Base-by-base conservation (phyloP, 2,113 vertebrate species). In the Paracanthobrama guichenoti region DNA sequence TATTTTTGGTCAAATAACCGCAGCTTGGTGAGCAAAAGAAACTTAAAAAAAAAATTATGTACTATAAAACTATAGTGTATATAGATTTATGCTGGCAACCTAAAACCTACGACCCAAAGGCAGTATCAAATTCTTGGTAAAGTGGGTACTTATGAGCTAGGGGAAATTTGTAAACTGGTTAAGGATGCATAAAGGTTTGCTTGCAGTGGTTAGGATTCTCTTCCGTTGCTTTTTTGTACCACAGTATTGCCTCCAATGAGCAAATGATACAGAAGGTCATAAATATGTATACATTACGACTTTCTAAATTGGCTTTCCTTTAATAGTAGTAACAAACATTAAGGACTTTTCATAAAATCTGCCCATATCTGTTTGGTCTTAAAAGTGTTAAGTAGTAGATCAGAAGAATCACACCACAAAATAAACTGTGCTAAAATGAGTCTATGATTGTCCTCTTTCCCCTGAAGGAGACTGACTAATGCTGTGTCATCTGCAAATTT, bases 401-500 rank as follows among this genome's bases (percentile, higher is more conserved):
- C 39, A 72, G 39, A 71, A n/a, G 39, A 20, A 72, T 72, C 22
- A 14, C 22, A 72, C 12, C 69, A 73, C 6, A 12, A 48, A 73
- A 44, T 73, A 73, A 48, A 73, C 22, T 72, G 67, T 22, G 1
- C 5, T 48, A 73, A 48, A 42, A 48, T 48, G n/a, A 73, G 12
- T 48, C 69, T 26, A 16, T 73, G 69, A 73, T 73, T 48, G 71
- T 73, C 71, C 71, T 73, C 42, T 73, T 73, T 26, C 71, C 71
- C 69, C 71, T 73, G 71, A 26, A 48, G 71, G 42, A 48, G n/a
- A 73, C 42, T 73, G 42, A 73, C 71, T 73, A 48, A 48, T 73
- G 42, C 71, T 48, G 71, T 73, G 71, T 73, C 71, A 26, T 73
- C 71, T 73, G 71, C 71, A 73, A 73, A 73, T 73, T 73, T 73